A percentile compares a stretch with the other conserved stretches of the same genome.
Evolutionary conservation across 2,113 vertebrate genomes (phyloP).

Genomic region (Struthidea cinerea): DNA sequence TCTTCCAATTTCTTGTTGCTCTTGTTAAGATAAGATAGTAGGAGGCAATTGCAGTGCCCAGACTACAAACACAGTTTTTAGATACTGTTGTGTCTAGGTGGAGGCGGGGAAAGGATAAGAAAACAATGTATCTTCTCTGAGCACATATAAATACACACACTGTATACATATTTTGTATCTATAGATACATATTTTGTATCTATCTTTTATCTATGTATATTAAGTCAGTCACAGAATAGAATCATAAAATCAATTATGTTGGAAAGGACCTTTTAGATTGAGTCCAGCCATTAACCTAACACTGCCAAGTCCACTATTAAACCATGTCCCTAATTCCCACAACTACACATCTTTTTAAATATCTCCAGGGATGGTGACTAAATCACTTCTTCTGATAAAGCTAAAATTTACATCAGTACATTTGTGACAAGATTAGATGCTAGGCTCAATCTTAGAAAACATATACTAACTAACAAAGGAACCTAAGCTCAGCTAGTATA

Average conservation of each 20-base stretch:
- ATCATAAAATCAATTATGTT: neutral
- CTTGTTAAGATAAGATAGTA: neutral
- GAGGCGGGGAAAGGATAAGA: neutral
- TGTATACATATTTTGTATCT: neutral
- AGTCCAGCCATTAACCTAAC: neutral
- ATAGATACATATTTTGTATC: neutral
- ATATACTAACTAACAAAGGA: neutral
- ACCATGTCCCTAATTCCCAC: accelerated
- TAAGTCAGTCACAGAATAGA: neutral
- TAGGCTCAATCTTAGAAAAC: neutral
- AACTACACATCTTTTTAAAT: neutral
- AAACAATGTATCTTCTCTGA: neutral
- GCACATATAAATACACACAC: neutral
- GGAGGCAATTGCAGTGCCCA: neutral
- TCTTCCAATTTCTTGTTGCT: neutral
- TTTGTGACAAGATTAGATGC: neutral
- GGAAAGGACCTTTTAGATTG: neutral
- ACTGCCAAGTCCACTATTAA: neutral
- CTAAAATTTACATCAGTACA: neutral
- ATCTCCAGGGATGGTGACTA: neutral
- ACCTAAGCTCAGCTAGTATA: neutral
- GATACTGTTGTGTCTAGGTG: neutral
- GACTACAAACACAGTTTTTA: neutral
- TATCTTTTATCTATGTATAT: neutral
- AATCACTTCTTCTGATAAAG: neutral